Conservation (phyloP, 35 echinoderm and acorn worm species). For the Ophiothrix spiculata region DNA sequence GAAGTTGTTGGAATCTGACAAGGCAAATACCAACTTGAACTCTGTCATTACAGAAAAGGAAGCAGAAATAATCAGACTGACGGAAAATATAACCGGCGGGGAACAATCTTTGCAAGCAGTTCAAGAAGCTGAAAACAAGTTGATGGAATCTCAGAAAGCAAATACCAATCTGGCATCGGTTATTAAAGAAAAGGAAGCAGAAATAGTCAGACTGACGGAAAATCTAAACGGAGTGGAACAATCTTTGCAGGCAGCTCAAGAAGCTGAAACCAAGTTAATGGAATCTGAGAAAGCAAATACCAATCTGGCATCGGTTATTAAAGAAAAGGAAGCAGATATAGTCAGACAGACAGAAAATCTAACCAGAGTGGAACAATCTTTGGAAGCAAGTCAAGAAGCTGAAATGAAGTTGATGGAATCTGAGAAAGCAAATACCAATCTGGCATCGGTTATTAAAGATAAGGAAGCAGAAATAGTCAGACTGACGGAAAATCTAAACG, state of each 20-base stretch:
- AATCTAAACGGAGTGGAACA: no score
- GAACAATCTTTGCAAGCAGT: not conserved
- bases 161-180: not conserved
- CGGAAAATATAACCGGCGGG: not conserved
- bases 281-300: no score
- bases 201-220: no score
- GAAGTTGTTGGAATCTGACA: not conserved
- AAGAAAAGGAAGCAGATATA: no score
- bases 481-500: not conserved
- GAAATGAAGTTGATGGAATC: not conserved
- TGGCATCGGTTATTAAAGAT: not conserved
- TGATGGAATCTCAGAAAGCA: not conserved
- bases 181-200: not conserved
- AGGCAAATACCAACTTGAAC: not conserved
- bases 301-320: no score
- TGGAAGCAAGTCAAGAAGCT: not conserved
- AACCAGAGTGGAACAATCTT: not conserved
- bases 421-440: not conserved
- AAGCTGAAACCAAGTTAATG: no score
- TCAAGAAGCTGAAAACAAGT: not conserved
- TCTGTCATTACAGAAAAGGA: constrained; percentile 8
- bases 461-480: not conserved
- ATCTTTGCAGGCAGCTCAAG: no score
- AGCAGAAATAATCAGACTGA: not conserved
- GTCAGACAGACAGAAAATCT: not conserved